Evolutionary conservation across 2,113 vertebrate genomes (phyloP).

Genomic region (Donacobius atricapilla): DNA sequence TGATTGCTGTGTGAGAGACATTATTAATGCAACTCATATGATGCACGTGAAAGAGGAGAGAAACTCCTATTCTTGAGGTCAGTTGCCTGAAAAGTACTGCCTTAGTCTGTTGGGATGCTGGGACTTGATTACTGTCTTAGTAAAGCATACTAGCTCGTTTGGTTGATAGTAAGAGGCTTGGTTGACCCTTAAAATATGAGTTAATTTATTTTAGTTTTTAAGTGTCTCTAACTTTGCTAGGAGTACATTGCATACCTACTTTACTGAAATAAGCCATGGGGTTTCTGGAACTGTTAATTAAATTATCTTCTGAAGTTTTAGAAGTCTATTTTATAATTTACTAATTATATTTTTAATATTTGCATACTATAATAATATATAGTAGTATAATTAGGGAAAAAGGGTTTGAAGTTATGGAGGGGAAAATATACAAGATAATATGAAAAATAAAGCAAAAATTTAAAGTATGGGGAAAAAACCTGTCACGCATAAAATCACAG

Average conservation of each 20-base stretch:
- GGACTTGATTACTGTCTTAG: not conserved
- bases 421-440: not conserved
- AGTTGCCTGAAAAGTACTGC: not conserved
- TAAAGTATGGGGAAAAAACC: not conserved
- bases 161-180: not conserved
- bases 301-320: not conserved
- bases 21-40: not conserved
- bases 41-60: not conserved
- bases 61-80: not conserved
- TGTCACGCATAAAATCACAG: not conserved
- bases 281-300: not conserved
- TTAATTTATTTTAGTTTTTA: not conserved
- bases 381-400: not conserved
- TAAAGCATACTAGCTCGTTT: not conserved
- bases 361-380: not conserved
- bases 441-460: not conserved
- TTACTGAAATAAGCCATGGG: not conserved
- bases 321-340: not conserved
- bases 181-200: not conserved
- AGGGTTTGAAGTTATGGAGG: not conserved
- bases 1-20: not conserved
- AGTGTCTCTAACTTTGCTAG: not conserved
- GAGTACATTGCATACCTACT: not conserved
- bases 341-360: not conserved
- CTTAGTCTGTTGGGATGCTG: not conserved